Percentiles rank a stretch among this genome's conserved stretches.
Conservation (phyloP, 2,113 vertebrate species). For the Cephalopterus ornatus region DNA sequence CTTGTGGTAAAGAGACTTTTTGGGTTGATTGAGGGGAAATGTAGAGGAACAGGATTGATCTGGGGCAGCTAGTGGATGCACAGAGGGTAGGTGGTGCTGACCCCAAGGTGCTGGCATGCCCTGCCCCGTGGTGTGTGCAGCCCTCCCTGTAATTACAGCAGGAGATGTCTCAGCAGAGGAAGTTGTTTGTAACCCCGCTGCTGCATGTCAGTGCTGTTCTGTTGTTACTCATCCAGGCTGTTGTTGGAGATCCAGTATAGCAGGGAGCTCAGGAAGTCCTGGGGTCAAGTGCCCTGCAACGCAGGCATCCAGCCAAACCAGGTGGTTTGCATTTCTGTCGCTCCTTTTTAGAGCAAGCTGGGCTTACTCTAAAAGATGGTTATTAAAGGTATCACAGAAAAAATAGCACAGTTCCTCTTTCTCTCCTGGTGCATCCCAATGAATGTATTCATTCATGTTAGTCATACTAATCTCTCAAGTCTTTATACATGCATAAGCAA, state of each 20-base stretch:
- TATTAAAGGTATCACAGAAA: slow-evolving; percentile 16
- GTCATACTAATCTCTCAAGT: neutral
- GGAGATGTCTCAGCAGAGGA: slow-evolving; percentile 13
- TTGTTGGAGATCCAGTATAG: slow-evolving; percentile 6
- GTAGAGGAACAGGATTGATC: neutral
- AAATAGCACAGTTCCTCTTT: neutral
- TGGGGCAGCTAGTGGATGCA: neutral
- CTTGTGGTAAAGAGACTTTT: neutral
- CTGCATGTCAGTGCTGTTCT: neutral
- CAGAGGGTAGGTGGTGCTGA: neutral
- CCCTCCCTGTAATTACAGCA: neutral
- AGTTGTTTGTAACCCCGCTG: slow-evolving; percentile 33
- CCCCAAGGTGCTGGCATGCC: rapidly evolving
- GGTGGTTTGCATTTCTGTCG: slow-evolving; percentile 21
- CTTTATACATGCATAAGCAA: neutral
- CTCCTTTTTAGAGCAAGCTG: neutral
- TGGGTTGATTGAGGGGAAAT: neutral
- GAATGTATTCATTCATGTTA: neutral
- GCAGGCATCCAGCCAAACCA: slow-evolving; percentile 25
- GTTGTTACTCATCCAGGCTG: slow-evolving; percentile 12
- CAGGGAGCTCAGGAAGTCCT: slow-evolving; percentile 37
- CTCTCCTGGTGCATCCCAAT: neutral
- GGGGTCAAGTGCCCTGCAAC: slow-evolving; percentile 3
- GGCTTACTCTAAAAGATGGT: neutral
- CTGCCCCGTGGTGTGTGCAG: neutral